Evolutionary conservation across 2,113 vertebrate species (phyloP).

Genomic region (Brachionichthys hirsutus): DNA sequence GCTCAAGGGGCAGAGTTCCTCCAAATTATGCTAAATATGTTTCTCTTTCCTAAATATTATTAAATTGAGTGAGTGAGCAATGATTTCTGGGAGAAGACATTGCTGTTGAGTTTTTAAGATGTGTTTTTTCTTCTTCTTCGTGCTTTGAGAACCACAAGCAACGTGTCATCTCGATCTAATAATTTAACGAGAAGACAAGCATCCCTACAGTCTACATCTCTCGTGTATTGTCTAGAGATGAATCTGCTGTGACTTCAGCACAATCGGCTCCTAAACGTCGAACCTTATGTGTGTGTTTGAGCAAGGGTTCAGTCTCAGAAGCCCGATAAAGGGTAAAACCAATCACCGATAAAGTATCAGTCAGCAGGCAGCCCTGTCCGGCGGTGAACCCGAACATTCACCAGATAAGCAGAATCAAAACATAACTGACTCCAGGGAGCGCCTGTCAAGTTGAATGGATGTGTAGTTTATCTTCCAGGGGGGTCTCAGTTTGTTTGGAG

Average conservation of each 20-base stretch:
- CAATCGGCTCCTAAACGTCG: constrained; percentile 12
- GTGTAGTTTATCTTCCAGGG: constrained; percentile 9
- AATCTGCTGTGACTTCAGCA: background rate
- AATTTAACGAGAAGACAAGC: background rate
- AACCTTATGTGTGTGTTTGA: constrained; percentile 9
- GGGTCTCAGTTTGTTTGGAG: constrained; percentile 3
- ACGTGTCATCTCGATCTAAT: background rate
- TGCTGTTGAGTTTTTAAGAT: too few relatives aligned
- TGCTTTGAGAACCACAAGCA: too few relatives aligned
- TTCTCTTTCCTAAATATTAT: too few relatives aligned
- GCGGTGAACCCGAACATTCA: constrained; percentile 44
- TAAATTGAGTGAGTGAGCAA: too few relatives aligned
- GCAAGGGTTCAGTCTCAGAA: constrained; percentile 44
- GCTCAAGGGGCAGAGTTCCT: too few relatives aligned
- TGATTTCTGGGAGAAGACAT: too few relatives aligned
- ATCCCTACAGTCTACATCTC: too few relatives aligned
- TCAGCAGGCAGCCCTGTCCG: constrained; percentile 29
- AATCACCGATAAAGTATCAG: constrained; percentile 62
- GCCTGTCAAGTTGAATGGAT: constrained; percentile 36
- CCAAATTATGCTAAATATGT: too few relatives aligned
- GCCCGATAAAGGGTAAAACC: constrained; percentile 53
- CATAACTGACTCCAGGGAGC: constrained; percentile 37
- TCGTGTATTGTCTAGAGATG: background rate
- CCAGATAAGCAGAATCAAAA: constrained; percentile 54
- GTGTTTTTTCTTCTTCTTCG: too few relatives aligned